Percentiles rank a stretch among this genome's conserved stretches.
phyloP scores from a whole-genome alignment of 2,113 vertebrate genomes.

The Alethe castanea region DNA sequence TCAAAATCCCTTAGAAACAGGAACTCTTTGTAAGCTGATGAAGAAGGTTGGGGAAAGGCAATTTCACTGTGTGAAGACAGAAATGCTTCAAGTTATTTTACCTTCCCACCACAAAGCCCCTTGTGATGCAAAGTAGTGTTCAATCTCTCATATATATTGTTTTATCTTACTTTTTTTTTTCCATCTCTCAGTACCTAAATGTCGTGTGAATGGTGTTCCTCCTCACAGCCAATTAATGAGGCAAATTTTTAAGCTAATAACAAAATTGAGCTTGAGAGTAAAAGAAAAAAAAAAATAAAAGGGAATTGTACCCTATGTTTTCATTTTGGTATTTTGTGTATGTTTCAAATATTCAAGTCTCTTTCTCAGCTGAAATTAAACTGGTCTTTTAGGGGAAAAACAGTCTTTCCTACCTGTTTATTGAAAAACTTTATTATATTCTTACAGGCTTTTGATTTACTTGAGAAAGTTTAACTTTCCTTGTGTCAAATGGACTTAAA shows the following conservation, averaged over 20 bases:
- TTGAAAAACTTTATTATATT: background rate
- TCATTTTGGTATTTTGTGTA: background rate
- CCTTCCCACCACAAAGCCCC: background rate
- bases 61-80: background rate
- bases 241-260: background rate
- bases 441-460: background rate
- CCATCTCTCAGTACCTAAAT: background rate
- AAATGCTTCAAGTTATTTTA: background rate
- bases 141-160: background rate
- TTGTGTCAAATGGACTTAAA: background rate
- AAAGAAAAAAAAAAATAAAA: background rate
- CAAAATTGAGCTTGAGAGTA: background rate
- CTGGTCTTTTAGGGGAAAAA: background rate
- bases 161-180: background rate
- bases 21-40: background rate
- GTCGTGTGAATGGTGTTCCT: background rate
- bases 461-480: background rate
- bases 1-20: background rate
- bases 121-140: background rate
- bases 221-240: background rate
- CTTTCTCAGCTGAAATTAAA: background rate
- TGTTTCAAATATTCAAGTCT: background rate
- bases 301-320: background rate
- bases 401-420: background rate
- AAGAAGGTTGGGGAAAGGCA: background rate